phyloP scores from a whole-genome alignment of 2,113 vertebrate genomes.

The Urocitellus parryii region DNA sequence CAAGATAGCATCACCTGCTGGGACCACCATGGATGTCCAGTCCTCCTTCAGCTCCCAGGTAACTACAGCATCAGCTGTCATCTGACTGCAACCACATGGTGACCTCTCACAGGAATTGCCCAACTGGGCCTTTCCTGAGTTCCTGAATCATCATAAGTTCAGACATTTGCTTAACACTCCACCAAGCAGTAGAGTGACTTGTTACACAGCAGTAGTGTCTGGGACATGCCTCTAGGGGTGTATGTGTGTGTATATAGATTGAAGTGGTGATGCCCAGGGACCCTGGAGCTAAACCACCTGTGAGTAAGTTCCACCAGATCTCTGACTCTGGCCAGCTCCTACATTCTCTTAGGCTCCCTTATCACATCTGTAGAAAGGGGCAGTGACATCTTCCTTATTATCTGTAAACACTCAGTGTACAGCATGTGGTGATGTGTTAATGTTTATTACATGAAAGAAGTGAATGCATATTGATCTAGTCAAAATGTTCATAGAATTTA shows the following conservation, averaged over 20 bases:
- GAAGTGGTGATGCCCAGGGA: neutral
- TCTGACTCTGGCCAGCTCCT: too few relatives aligned
- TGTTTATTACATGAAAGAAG: neutral
- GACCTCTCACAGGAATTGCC: neutral
- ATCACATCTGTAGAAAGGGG: neutral
- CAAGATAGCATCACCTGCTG: neutral
- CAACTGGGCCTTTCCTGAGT: neutral
- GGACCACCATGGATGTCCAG: neutral
- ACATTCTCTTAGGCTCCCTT: neutral
- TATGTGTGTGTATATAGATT: neutral
- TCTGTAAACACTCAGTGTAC: neutral
- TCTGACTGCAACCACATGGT: neutral
- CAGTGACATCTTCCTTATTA: neutral
- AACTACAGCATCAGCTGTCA: neutral
- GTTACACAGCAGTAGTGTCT: neutral
- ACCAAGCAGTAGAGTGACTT: neutral
- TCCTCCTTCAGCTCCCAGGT: neutral
- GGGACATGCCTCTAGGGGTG: neutral
- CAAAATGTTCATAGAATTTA: neutral
- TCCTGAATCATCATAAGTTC: neutral
- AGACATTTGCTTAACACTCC: neutral
- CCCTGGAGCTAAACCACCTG: neutral
- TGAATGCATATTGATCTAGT: neutral
- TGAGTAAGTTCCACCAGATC: neutral
- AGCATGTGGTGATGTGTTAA: neutral